These are phyloP conservation scores for Micrastur ruficollis DNA, from an alignment of 2,797 vertebrate species.

Conservation along the genomic window DNA sequence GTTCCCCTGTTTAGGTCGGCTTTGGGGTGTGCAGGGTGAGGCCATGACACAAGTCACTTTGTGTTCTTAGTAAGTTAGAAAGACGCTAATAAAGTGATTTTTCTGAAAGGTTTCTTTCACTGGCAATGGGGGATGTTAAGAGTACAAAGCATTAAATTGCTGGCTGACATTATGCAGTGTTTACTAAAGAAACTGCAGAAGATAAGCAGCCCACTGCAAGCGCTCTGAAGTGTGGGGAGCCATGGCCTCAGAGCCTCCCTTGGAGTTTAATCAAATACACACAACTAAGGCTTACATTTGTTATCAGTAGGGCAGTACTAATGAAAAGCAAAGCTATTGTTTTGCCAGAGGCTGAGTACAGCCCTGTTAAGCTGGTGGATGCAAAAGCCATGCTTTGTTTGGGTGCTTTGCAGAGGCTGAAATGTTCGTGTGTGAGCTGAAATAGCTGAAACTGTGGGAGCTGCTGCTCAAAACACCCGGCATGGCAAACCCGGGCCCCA, in stretches of 20 bases:
- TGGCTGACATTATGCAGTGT: background rate
- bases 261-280: slow-evolving; percentile 10
- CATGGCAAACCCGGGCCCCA: background rate
- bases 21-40: background rate
- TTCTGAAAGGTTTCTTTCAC: slow-evolving; percentile 34
- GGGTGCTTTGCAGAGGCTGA: background rate
- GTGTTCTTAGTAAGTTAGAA: slow-evolving; percentile 40
- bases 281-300: background rate
- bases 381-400: background rate
- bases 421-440: background rate
- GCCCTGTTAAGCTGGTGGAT: background rate
- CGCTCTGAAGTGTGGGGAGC: background rate
- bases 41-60: background rate
- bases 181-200: slow-evolving; percentile 18
- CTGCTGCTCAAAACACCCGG: background rate
- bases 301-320: background rate
- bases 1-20: background rate
- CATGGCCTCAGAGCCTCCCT: background rate
- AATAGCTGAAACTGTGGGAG: background rate
- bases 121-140: background rate
- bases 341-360: background rate
- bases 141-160: slow-evolving; percentile 24
- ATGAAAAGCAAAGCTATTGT: background rate
- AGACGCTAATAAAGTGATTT: slow-evolving; percentile 3
- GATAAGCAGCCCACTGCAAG: background rate